A percentile compares a stretch with the other conserved stretches of the same genome.
These are phyloP conservation scores for Chiloscyllium plagiosum DNA, from an alignment of 2,113 vertebrate species.

Conservation along the genomic window DNA sequence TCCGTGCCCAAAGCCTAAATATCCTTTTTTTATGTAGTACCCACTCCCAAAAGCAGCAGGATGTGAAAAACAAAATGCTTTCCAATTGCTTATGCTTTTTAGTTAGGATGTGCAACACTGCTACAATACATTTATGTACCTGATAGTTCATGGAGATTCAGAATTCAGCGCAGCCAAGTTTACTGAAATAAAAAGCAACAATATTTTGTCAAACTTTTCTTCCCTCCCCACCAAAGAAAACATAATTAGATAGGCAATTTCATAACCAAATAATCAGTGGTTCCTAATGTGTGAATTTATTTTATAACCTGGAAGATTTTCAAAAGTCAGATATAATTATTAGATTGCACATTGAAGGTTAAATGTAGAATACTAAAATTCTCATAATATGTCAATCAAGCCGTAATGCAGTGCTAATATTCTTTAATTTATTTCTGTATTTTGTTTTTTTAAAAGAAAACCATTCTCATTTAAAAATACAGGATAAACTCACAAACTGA, in stretches of 20 bases:
- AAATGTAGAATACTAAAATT: background rate
- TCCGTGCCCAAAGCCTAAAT: constrained; percentile 30
- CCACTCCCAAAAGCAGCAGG: background rate
- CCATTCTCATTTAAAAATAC: background rate
- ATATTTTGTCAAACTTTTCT: background rate
- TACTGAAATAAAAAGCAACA: background rate
- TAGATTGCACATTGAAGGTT: background rate
- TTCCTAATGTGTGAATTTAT: background rate
- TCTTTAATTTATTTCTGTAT: background rate
- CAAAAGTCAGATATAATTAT: background rate
- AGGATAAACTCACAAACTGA: background rate
- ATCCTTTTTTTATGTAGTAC: background rate
- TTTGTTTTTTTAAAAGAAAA: background rate
- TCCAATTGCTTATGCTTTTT: background rate
- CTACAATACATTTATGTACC: background rate
- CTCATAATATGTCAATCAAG: background rate
- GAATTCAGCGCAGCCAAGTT: background rate
- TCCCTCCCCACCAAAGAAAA: background rate
- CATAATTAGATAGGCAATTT: background rate
- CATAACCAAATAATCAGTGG: background rate
- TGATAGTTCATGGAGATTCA: background rate
- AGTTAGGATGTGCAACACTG: background rate
- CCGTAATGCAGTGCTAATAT: background rate
- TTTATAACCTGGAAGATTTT: background rate
- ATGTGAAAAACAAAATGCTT: constrained; percentile 20